Conservation (phyloP, 2,888 invertebrate species). For the Oxycera nigricornis region DNA sequence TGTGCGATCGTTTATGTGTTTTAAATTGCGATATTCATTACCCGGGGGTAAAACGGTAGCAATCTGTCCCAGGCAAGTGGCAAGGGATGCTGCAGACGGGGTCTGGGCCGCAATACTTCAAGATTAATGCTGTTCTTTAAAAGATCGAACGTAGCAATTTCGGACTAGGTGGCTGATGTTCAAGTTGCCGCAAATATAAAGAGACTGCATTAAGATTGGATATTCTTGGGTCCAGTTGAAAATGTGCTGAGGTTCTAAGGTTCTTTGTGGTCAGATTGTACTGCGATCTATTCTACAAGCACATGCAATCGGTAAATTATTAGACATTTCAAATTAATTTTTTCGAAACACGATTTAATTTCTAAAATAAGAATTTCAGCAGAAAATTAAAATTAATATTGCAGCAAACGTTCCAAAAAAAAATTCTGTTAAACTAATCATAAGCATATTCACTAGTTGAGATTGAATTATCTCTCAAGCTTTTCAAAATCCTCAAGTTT, state of each 20-base stretch:
- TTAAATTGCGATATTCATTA: conserved; percentile 47
- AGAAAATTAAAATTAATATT: no score
- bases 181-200: not conserved
- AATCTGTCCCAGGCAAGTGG: conserved; percentile 44
- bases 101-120: conserved; percentile 39
- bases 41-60: conserved; percentile 47
- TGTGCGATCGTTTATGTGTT: conserved; percentile 47
- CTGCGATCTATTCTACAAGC: not conserved
- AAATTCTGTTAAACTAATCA: no score
- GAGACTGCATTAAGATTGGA: not conserved
- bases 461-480: no score
- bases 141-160: conserved; percentile 45
- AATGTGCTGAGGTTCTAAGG: not conserved
- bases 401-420: no score
- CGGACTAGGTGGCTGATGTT: conserved; percentile 33
- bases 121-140: conserved; percentile 46
- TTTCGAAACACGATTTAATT: no score
- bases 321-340: no score
- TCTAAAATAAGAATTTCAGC: no score
- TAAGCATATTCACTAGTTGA: no score
- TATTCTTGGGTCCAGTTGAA: not conserved
- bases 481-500: no score
- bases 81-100: conserved; percentile 40
- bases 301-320: not conserved
- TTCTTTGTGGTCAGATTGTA: not conserved